Base-by-base conservation (phyloP, 2,797 vertebrate species). In the Falco peregrinus region DNA sequence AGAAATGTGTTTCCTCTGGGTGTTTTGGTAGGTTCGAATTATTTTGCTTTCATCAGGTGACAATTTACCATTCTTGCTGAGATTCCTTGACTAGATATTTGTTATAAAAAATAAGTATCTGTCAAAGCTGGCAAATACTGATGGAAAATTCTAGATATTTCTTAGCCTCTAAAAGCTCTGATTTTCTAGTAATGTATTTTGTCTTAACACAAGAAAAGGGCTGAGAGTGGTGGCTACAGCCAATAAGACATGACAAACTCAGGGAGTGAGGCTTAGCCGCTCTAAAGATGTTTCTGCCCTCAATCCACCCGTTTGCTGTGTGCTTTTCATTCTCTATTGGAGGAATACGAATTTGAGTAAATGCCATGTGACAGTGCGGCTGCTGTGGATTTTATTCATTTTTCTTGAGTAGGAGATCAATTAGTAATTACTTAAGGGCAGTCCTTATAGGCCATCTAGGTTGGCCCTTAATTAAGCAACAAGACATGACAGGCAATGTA, bases 401-500 rank as follows among this genome's bases (percentile, higher is more conserved):
- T 97, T 98, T 95, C 94, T 92, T 80, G 87, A 96, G 93, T 68
- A 92, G 93, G 84, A 92, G 95, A 97, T 98, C 95, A 95, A 95
- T 96, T 98, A 97, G 96, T 96, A 97, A 93, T 97, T 97, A 97
- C 97, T 97, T 94, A 91, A 95, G 95, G 95, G 95, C 96, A 97
- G 94, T 97, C 92, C 86, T 95, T 97, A 97, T 85, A 95, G 95
- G 94, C 93, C 70, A 96, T 97, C 95, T 90, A 96, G 85, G 92
- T 41, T 98, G 96, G 94, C 92, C 96, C 95, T 98, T 98, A 98
- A 98, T 98, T 98, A 98, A 98, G 96, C 98, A 98, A 98, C 97
- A 98, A 98, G 97, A 97, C 94, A 96, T 98, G 98, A 98, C 97
- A 98, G 97, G 97, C 96, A 97, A 97, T 98, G 94, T 87, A 97